Evolutionary conservation across 2,888 invertebrate genomes (phyloP).

Genomic region (Cryptocephalus primarius): DNA sequence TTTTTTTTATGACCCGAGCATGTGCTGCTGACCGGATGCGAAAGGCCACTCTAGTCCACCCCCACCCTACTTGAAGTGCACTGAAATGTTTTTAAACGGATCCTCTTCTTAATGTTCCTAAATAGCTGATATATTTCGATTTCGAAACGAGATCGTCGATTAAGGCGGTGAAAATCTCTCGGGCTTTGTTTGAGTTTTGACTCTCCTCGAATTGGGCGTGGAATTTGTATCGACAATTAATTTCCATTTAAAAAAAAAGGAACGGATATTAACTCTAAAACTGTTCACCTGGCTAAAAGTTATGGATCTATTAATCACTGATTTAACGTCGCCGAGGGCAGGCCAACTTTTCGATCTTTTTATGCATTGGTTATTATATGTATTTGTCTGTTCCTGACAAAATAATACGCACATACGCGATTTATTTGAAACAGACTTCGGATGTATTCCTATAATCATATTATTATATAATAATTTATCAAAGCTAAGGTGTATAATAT

Average conservation of each 20-base stretch:
- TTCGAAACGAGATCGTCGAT: no score
- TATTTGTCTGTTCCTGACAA: constrained; percentile 31
- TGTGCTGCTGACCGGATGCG: no score
- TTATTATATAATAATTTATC: neutral
- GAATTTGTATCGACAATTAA: no score
- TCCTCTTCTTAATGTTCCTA: no score
- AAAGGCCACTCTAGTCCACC: no score
- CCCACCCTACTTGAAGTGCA: no score
- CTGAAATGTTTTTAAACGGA: no score
- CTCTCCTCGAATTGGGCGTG: no score
- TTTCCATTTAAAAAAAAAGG: no score
- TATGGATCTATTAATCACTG: constrained; percentile 33
- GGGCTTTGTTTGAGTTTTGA: no score
- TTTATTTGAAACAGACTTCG: constrained; percentile 12
- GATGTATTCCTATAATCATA: neutral
- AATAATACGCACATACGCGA: constrained; percentile 28
- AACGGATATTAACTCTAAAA: constrained; percentile 7
- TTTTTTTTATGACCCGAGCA: neutral
- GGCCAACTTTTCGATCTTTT: constrained; percentile 20
- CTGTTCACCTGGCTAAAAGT: constrained; percentile 31
- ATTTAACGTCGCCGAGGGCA: constrained; percentile 24
- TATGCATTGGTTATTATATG: constrained; percentile 7
- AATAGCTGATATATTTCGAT: no score
- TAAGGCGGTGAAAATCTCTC: no score
- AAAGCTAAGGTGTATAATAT: neutral